A percentile compares a stretch with the other conserved stretches of the same genome.
Conservation (phyloP, 2,797 vertebrate species). For the Enoplosus armatus region DNA sequence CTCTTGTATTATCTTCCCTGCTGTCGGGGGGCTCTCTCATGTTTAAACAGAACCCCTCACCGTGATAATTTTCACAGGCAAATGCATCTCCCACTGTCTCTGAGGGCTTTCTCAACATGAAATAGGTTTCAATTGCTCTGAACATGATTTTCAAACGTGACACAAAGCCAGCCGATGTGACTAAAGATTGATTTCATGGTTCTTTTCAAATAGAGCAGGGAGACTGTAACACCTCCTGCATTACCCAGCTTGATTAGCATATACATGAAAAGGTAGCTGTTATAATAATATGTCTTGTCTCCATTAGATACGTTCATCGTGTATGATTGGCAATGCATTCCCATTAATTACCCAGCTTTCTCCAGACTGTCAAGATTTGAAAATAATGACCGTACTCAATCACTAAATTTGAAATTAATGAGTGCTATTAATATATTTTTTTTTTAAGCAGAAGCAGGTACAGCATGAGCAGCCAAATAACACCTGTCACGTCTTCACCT, state of each 20-base stretch:
- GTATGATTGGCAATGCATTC: slow-evolving; percentile 2
- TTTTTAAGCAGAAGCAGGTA: slow-evolving; percentile 20
- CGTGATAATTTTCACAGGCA: slow-evolving; percentile 35
- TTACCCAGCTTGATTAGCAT: slow-evolving; percentile 43
- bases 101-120: slow-evolving; percentile 15
- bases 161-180: neutral
- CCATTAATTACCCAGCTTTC: slow-evolving; percentile 47
- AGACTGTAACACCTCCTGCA: slow-evolving; percentile 7
- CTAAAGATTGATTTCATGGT: slow-evolving; percentile 40
- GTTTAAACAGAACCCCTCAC: slow-evolving; percentile 35
- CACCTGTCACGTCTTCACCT: slow-evolving; percentile 1
- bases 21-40: slow-evolving; percentile 25
- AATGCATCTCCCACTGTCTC: slow-evolving; percentile 6
- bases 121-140: slow-evolving; percentile 34
- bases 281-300: slow-evolving; percentile 36
- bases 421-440: slow-evolving; percentile 56
- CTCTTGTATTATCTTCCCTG: slow-evolving; percentile 21
- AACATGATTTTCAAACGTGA: slow-evolving; percentile 33
- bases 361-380: slow-evolving; percentile 33
- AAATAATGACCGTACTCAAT: slow-evolving; percentile 60
- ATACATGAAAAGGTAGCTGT: slow-evolving; percentile 30
- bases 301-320: slow-evolving; percentile 16
- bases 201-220: slow-evolving; percentile 35
- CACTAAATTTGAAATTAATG: slow-evolving; percentile 64
- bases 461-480: neutral